Evolutionary conservation across 2,888 invertebrate genomes (phyloP).

Genomic region (Ophioninae sp.): DNA sequence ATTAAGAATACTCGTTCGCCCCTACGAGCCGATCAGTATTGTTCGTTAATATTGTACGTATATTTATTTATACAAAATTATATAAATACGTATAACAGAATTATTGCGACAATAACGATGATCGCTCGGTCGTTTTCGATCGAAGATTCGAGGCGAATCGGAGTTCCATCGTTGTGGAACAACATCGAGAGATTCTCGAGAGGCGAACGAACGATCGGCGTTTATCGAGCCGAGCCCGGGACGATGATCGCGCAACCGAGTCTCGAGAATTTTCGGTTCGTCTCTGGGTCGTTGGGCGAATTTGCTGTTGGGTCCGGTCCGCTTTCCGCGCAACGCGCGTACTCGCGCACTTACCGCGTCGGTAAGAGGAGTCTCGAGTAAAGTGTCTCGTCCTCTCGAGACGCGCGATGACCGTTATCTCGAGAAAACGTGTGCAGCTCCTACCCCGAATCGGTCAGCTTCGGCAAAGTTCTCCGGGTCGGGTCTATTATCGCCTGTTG

Average conservation of each 20-base stretch:
- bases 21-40: no score
- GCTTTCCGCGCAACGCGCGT: constrained; percentile 10
- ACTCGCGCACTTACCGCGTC: constrained; percentile 42
- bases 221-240: neutral
- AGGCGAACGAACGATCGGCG: constrained; percentile 5
- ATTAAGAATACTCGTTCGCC: no score
- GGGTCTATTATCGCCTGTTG: constrained; percentile 21
- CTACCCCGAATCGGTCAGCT: constrained; percentile 21
- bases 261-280: constrained; percentile 56
- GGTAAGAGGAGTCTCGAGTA: constrained; percentile 26
- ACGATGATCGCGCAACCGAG: constrained; percentile 28
- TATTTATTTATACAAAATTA: no score
- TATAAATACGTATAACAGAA: no score
- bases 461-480: constrained; percentile 22
- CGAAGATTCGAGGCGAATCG: no score
- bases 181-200: constrained; percentile 8
- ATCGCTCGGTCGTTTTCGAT: no score
- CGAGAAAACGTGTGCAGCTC: constrained; percentile 29
- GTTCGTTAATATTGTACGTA: no score
- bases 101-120: no score
- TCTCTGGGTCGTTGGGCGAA: constrained; percentile 65
- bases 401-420: constrained; percentile 58
- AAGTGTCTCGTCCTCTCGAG: constrained; percentile 38
- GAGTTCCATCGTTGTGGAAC: neutral
- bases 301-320: constrained; percentile 51